A percentile compares a stretch with the other conserved stretches of the same genome.
Evolutionary conservation across 2,113 vertebrate genomes (phyloP).

Genomic region (Deroptyus accipitrinus): DNA sequence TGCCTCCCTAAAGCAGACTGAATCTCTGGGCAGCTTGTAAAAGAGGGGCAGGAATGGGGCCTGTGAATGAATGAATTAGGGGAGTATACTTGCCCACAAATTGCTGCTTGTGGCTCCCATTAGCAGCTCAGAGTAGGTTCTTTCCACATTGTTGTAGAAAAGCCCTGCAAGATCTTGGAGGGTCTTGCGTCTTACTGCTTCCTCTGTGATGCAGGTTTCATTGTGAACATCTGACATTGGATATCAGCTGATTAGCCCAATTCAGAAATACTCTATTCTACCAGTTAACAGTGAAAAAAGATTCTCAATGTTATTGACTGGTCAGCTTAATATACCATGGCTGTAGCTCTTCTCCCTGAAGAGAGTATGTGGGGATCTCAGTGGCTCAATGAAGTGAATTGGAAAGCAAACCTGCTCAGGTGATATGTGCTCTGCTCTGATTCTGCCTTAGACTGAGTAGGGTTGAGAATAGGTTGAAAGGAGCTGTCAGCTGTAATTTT

Average conservation of each 20-base stretch:
- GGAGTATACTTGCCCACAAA: constrained; percentile 11
- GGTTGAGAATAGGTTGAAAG: background rate
- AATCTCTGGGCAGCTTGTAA: background rate
- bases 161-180: background rate
- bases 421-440: background rate
- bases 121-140: constrained; percentile 12
- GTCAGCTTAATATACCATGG: background rate
- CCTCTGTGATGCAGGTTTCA: constrained; percentile 16
- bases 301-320: background rate
- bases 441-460: constrained; percentile 1
- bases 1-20: background rate
- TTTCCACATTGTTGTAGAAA: constrained; percentile 20
- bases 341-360: background rate
- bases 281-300: background rate
- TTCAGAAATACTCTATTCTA: constrained; percentile 1
- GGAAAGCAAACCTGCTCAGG: background rate
- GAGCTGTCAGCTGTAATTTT: background rate
- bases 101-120: constrained; percentile 18
- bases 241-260: background rate
- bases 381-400: background rate
- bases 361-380: background rate
- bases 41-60: background rate
- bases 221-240: background rate
- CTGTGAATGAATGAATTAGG: constrained; percentile 2
- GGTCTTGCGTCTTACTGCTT: background rate